Evolutionary conservation across 2,113 vertebrate genomes (phyloP).

Genomic region (Thinocorus orbignyianus): DNA sequence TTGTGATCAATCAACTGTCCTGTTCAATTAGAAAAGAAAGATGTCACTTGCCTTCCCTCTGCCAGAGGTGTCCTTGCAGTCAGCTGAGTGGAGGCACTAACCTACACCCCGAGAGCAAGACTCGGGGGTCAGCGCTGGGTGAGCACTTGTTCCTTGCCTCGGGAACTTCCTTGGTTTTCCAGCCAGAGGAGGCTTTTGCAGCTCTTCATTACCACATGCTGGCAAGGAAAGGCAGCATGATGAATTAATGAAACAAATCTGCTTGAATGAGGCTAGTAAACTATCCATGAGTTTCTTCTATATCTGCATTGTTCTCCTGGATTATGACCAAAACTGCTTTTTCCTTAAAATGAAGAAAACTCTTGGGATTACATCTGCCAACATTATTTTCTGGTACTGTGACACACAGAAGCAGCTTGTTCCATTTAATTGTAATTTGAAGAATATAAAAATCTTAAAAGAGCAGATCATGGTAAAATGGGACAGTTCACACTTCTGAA

Average conservation of each 20-base stretch:
- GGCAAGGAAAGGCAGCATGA: not conserved
- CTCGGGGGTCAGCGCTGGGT: not conserved
- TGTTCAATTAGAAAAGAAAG: conserved; percentile 63
- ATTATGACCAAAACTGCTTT: not conserved
- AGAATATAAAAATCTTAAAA: conserved; percentile 39
- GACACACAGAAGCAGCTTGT: not conserved
- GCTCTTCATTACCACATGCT: not conserved
- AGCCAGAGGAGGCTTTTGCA: not conserved
- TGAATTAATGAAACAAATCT: not conserved
- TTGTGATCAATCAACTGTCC: conserved; percentile 61
- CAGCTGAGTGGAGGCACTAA: not conserved
- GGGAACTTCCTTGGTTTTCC: not conserved
- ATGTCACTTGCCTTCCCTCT: not conserved
- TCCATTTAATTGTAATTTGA: not conserved
- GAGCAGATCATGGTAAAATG: not conserved
- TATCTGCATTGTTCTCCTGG: not conserved
- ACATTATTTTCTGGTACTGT: not conserved
- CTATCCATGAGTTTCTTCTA: not conserved
- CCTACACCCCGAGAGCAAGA: not conserved
- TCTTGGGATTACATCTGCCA: not conserved
- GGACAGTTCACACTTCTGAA: not conserved
- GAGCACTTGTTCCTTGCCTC: not conserved
- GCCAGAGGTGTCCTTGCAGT: conserved; percentile 31
- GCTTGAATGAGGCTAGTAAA: not conserved
- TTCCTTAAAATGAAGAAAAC: not conserved